A percentile compares a stretch with the other conserved stretches of the same genome.
These are phyloP conservation scores for Eudyptes chrysolophus DNA, from an alignment of 2,113 vertebrate genomes.

Conservation along the genomic window DNA sequence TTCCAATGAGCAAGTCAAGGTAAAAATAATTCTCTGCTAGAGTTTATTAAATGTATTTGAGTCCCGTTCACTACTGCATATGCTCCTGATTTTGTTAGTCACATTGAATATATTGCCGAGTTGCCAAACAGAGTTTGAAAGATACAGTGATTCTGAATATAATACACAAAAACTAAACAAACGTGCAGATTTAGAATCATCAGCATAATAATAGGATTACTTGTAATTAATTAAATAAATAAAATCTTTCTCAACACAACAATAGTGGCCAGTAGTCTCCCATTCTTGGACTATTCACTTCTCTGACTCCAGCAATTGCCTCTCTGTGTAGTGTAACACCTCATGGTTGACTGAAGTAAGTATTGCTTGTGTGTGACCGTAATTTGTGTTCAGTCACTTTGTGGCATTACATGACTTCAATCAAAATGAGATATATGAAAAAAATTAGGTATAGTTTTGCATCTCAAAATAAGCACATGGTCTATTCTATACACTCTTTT, in stretches of 20 bases:
- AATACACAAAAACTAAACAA: background rate
- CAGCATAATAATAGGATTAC: background rate
- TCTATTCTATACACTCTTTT: background rate
- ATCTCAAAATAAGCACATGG: background rate
- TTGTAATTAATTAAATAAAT: background rate
- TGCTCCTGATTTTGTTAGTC: background rate
- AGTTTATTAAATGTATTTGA: background rate
- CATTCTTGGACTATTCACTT: background rate
- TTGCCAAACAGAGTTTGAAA: background rate
- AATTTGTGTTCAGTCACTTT: background rate
- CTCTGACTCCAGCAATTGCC: background rate
- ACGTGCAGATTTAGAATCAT: background rate
- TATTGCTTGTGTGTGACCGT: background rate
- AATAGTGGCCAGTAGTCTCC: background rate
- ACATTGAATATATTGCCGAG: background rate
- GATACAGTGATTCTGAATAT: background rate
- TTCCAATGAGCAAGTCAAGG: slow-evolving; percentile 99
- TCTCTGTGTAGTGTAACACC: background rate
- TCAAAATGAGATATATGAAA: background rate
- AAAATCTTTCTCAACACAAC: background rate
- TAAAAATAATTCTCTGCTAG: slow-evolving; percentile 54
- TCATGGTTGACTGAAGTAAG: background rate
- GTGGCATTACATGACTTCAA: background rate
- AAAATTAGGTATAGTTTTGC: background rate
- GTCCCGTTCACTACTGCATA: background rate